Base-by-base conservation (phyloP, 2,797 vertebrate species). In the Mormyrus proboscirostris region DNA sequence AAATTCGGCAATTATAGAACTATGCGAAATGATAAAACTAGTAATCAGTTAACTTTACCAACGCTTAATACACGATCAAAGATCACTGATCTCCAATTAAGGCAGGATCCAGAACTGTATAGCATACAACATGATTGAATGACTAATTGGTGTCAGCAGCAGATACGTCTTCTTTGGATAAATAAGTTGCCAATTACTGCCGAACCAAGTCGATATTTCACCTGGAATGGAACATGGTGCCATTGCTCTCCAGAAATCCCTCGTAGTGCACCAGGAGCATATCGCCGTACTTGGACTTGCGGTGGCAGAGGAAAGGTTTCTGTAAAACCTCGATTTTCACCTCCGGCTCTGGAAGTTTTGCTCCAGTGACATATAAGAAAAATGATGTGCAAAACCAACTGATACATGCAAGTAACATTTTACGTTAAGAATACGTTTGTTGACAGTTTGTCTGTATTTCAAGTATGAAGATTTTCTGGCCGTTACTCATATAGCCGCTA, bases 221-320 rank as follows among this genome's bases (percentile, higher is more conserved):
- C 98, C 98, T 99, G 93, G 98, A 98, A 91, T 98, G 96, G 92
- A 99, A 99, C 90, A 96, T 92, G 5, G 97, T 97, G 84, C 97
- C 98, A n/a, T 99, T 97, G 90, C 95, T 97, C 93, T 98, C 96
- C 93, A 99, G 90, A 92, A 92, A 98, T 44, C 98, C 98, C 0
- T 98, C 97, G 90, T 97, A 97, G 93, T 99, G 98, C 5, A 99
- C 96, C 90, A 98, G 93, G 94, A 99, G 95, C 95, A 98, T 95
- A 86, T 99, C 98, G 73, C 98, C 98, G 91, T 96, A 96, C 90
- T 98, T 99, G 14, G 96, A 97, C 91, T 94, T 97, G 59, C 98
- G 95, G 87, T 96, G 96, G 93, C 98, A 99, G 91, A 98, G 91
- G 89, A 98, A 97, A 0, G 98, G 97, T 92, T 97, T 98, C 89